Evolutionary conservation across 2,797 vertebrate species (phyloP).

Genomic region (Sorex maritimensis): DNA sequence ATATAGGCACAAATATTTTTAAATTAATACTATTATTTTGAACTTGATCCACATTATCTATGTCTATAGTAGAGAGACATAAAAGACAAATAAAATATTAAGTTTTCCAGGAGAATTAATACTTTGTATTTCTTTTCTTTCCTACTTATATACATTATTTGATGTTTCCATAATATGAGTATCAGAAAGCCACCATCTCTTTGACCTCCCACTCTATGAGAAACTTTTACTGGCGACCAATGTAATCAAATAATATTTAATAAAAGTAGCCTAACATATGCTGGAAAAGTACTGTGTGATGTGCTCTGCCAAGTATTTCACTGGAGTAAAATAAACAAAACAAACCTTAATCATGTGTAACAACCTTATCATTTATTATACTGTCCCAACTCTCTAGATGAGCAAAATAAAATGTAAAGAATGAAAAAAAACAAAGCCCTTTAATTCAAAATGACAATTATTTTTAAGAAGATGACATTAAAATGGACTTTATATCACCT

Average conservation of each 20-base stretch:
- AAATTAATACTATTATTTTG: conserved; percentile 30
- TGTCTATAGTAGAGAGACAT: background rate
- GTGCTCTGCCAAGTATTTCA: background rate
- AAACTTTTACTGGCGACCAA: background rate
- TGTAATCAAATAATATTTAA: background rate
- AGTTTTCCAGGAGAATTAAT: conserved; percentile 19
- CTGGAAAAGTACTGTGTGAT: background rate
- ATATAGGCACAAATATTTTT: conserved; percentile 35
- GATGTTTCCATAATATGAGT: background rate
- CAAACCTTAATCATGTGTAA: background rate
- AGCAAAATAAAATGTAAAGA: conserved; percentile 23
- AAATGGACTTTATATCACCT: background rate
- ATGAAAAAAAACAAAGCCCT: background rate
- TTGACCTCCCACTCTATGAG: background rate
- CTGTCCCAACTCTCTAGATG: background rate
- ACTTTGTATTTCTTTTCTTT: conserved; percentile 7
- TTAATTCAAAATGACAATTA: conserved; percentile 5
- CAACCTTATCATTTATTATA: background rate
- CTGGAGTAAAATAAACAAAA: background rate
- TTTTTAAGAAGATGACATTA: background rate
- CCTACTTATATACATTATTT: background rate
- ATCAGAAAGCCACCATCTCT: background rate
- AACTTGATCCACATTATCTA: background rate
- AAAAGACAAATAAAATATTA: conserved; percentile 24
- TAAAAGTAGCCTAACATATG: background rate